These are phyloP conservation scores for Apogon hyalosoma DNA, from an alignment of 2,797 vertebrate species.

Conservation along the genomic window DNA sequence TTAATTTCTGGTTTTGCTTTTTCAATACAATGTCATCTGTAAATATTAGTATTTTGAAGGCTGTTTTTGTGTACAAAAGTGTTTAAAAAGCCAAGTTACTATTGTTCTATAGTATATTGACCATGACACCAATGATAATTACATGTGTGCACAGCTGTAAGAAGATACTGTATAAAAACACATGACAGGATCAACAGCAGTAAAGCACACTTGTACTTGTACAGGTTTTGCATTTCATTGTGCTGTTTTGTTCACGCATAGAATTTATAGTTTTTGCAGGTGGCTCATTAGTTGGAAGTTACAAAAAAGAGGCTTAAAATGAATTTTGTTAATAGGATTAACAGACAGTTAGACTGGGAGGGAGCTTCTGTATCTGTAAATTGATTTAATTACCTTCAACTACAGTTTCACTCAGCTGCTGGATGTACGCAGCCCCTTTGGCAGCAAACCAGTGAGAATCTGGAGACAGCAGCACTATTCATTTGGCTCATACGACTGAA, in stretches of 20 bases:
- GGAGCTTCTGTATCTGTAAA: neutral
- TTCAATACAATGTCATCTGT: slow-evolving; percentile 43
- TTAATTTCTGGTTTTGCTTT: slow-evolving; percentile 77
- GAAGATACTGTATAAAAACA: neutral
- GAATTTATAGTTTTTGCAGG: neutral
- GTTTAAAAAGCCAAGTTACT: slow-evolving; percentile 2
- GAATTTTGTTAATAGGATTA: neutral
- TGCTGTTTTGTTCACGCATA: neutral
- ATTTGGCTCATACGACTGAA: slow-evolving; percentile 36
- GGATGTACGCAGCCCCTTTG: slow-evolving; percentile 24
- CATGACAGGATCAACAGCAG: neutral
- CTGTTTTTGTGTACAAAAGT: slow-evolving; percentile 1
- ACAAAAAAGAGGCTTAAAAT: neutral
- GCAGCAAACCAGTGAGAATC: slow-evolving; percentile 27
- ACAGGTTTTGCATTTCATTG: neutral
- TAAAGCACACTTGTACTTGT: neutral
- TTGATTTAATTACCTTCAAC: slow-evolving; percentile 11
- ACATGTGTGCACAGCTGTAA: slow-evolving; percentile 4
- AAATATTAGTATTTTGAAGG: slow-evolving; percentile 7
- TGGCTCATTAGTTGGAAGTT: too few relatives aligned
- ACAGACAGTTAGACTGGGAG: neutral
- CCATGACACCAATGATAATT: neutral
- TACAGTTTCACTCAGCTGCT: slow-evolving; percentile 30
- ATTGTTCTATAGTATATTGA: neutral
- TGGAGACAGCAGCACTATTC: slow-evolving; percentile 33